phyloP scores from a whole-genome alignment of 23 tunicate species.

The Clavelina lepadiformis region DNA sequence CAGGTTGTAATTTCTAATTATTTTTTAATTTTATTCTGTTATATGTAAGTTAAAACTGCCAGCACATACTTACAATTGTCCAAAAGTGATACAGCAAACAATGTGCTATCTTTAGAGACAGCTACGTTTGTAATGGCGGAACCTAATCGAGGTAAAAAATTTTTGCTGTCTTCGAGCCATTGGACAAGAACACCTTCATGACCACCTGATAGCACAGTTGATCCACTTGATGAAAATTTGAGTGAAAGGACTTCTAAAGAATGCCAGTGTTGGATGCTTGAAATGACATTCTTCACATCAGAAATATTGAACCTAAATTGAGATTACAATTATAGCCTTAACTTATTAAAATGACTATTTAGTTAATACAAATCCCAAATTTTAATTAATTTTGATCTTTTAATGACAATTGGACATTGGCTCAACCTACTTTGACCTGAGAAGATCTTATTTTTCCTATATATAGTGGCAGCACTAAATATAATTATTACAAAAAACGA shows the following conservation, averaged over 20 bases:
- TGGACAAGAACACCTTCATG: slow-evolving; percentile 79
- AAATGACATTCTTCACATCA: not conserved
- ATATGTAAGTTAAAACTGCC: not conserved
- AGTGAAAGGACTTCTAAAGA: slow-evolving; percentile 26
- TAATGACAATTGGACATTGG: not conserved
- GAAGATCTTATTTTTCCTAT: too few species aligned
- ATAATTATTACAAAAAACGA: too few species aligned
- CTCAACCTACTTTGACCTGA: too few species aligned
- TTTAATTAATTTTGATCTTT: not conserved
- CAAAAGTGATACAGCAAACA: slow-evolving; percentile 45
- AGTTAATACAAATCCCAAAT: not conserved
- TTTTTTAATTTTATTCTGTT: not conserved
- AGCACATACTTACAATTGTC: slow-evolving; percentile 61
- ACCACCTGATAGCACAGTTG: slow-evolving; percentile 58
- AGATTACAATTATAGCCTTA: not conserved
- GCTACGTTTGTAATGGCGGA: slow-evolving; percentile 22
- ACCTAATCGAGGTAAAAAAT: slow-evolving; percentile 70
- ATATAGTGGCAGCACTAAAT: too few species aligned
- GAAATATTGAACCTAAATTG: slow-evolving; percentile 21
- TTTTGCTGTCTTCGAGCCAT: slow-evolving; percentile 30
- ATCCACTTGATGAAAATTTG: slow-evolving; percentile 48
- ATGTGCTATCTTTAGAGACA: slow-evolving; percentile 25
- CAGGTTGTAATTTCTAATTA: not conserved
- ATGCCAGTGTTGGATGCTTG: slow-evolving; percentile 71
- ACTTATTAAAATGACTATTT: not conserved